Base-by-base conservation (phyloP, 2,797 vertebrate species). In the Clarias pachynema region DNA sequence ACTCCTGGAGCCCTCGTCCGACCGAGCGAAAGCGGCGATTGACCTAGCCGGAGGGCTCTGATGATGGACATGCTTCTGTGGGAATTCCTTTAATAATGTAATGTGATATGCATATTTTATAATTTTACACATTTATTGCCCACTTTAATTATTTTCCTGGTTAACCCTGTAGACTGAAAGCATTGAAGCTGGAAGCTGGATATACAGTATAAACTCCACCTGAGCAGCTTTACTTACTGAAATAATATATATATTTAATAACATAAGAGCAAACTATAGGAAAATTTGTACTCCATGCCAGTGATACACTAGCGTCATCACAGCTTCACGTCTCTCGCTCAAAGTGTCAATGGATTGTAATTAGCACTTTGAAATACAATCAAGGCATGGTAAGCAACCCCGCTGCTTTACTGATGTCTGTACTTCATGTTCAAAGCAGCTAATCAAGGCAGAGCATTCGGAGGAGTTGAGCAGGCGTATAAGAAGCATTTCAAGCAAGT, bases 361-460 rank as follows among this genome's bases (percentile, higher is more conserved):
- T 85, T 79, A 85, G 66, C 66, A 85, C 77, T 84, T 74, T 81
- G 65, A 81, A 81, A 81, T 20, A 81, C 56, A 81, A 81, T 83
- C 74, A 79, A 68, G 29, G 83, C 34, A 26, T 34, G 53, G 31
- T 84, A 84, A 29, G 83, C 83, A 70, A 84, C 49, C 75, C 74
- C 26, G 56, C 83, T 84, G 83, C 62, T 77, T 56, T 68, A 77
- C 68, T 60, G 75, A 84, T 84, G 83, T 78, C 40, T 79, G 34
- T 26, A 69, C 56, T 59, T 20, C 66, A 72, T 4, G 44, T 77
- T 56, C 82, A 77, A 65, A 75, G 74, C 72, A 84, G 60, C 73
- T 77, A 53, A 84, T 77, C 60, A 66, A 66, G 44, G 40, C 60
- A 65, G 37, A 65, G 60, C 78, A 20, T 80, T 80, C 20, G 40